Percentiles rank a stretch among this genome's conserved stretches.
These are phyloP conservation scores for Ophion obscuratus DNA, from an alignment of 2,888 invertebrate species.

Conservation along the genomic window DNA sequence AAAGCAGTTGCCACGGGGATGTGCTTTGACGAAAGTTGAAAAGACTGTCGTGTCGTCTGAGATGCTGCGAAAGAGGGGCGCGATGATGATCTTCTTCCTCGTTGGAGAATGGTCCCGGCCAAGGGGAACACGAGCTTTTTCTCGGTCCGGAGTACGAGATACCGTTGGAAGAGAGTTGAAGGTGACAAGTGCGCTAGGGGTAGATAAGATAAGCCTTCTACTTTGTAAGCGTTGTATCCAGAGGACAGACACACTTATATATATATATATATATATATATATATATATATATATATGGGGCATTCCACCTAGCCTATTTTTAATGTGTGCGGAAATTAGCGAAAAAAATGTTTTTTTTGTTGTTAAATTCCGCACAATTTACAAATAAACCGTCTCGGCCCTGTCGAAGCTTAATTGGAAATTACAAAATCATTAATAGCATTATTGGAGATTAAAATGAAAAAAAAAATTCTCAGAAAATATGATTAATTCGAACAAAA, in stretches of 20 bases:
- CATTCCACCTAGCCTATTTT: too few species aligned
- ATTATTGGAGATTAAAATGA: too few species aligned
- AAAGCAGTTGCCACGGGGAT: not conserved
- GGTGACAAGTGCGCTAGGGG: constrained; percentile 65
- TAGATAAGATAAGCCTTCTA: constrained; percentile 75
- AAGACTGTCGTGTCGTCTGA: constrained; percentile 26
- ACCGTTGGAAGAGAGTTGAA: constrained; percentile 50
- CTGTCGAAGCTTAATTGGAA: too few species aligned
- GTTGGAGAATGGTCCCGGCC: constrained; percentile 38
- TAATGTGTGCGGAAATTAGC: too few species aligned
- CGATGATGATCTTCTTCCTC: constrained; percentile 48
- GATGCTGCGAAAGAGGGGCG: not conserved
- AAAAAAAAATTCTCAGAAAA: too few species aligned
- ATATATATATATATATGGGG: not conserved
- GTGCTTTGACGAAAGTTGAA: constrained; percentile 39
- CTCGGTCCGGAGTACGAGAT: constrained; percentile 40
- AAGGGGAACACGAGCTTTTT: constrained; percentile 39
- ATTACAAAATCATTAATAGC: too few species aligned
- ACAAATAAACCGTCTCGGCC: too few species aligned
- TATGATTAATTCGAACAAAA: too few species aligned
- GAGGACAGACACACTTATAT: constrained; percentile 2
- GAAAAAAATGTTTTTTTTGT: too few species aligned
- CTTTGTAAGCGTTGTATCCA: constrained; percentile 68
- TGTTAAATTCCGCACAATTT: too few species aligned
- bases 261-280: not conserved